Evolutionary conservation across 2,113 vertebrate genomes (phyloP).

Genomic region (Pongo pygmaeus): DNA sequence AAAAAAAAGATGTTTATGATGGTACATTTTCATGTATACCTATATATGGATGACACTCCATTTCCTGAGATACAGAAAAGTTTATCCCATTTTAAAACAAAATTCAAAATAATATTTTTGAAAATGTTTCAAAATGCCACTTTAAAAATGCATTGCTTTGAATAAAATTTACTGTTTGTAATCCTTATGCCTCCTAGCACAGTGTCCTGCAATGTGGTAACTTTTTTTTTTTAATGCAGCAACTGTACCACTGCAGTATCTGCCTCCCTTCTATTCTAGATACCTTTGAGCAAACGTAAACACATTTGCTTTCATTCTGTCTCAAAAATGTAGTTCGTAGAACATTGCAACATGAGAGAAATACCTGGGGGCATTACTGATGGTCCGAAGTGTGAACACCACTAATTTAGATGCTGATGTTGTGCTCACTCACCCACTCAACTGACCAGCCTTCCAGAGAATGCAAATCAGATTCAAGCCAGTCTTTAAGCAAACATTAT

Average conservation of each 20-base stretch:
- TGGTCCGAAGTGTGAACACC: background rate
- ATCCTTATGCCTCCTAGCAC: background rate
- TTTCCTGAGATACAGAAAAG: background rate
- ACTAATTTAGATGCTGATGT: background rate
- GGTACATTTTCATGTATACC: background rate
- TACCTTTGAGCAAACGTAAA: background rate
- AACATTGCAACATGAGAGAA: background rate
- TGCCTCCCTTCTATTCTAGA: background rate
- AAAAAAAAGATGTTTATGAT: background rate
- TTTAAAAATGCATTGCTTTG: background rate
- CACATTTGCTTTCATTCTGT: background rate
- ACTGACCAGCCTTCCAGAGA: background rate
- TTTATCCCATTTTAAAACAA: conserved; percentile 15
- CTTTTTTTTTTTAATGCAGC: background rate
- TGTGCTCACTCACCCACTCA: too few species aligned
- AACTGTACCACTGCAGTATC: background rate
- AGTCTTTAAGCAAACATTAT: background rate
- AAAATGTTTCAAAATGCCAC: background rate
- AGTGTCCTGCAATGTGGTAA: background rate
- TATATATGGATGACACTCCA: background rate
- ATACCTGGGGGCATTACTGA: background rate
- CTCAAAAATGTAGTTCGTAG: background rate
- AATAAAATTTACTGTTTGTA: background rate
- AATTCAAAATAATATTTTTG: conserved; percentile 10
- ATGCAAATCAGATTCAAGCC: background rate